Conservation (phyloP, 2,888 invertebrate species). For the Tinea pellionella region DNA sequence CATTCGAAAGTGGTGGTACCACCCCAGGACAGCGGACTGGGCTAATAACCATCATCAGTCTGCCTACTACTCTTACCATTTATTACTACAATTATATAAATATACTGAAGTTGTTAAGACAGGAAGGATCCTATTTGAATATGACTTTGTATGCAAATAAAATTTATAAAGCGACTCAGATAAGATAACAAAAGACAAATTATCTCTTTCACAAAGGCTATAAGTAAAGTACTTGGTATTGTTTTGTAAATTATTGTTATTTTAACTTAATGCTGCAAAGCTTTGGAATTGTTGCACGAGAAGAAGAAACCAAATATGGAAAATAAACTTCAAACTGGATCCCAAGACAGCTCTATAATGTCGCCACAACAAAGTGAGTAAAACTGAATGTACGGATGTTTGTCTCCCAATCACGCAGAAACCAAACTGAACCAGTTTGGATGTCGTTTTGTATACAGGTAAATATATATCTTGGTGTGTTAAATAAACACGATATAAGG, state of each 20-base stretch:
- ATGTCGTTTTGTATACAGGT: too few relatives aligned
- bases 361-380: slow-evolving; percentile 59
- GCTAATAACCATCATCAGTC: too few relatives aligned
- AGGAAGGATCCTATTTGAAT: not conserved
- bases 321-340: slow-evolving; percentile 36
- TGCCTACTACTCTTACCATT: too few relatives aligned
- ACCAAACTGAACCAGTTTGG: too few relatives aligned
- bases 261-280: slow-evolving; percentile 37
- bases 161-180: not conserved
- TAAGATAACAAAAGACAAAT: not conserved
- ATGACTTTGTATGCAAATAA: not conserved
- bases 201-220: not conserved
- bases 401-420: too few relatives aligned
- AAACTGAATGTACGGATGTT: not conserved
- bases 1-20: too few relatives aligned
- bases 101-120: not conserved
- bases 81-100: too few relatives aligned
- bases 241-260: slow-evolving; percentile 17
- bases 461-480: too few relatives aligned
- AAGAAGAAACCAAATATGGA: slow-evolving; percentile 72
- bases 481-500: too few relatives aligned
- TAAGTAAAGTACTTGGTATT: not conserved
- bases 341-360: slow-evolving; percentile 55
- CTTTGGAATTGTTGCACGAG: slow-evolving; percentile 74
- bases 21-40: too few relatives aligned